phyloP scores from a whole-genome alignment of 1,140 invertebrate species.

The Brachionus koreanus region DNA sequence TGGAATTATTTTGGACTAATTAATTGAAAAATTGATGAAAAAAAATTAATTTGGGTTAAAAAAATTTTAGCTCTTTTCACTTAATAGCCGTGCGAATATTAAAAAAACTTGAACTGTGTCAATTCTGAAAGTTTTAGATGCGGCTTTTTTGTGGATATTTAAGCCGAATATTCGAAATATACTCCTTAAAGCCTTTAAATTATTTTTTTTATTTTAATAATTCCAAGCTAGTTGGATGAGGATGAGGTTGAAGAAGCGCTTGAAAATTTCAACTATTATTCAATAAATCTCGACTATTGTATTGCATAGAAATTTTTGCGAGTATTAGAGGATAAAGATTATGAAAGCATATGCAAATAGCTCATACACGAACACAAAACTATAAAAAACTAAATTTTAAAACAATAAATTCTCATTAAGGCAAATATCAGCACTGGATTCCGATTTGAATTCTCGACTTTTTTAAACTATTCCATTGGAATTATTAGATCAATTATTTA shows the following conservation, averaged over 20 bases:
- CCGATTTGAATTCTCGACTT: background rate
- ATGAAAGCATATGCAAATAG: constrained; percentile 6
- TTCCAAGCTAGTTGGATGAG: background rate
- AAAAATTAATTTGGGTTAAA: background rate
- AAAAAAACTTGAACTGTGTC: background rate
- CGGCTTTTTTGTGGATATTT: background rate
- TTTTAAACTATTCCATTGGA: background rate
- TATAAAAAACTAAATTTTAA: too few species aligned
- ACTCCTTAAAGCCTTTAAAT: background rate
- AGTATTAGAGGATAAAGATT: constrained; percentile 20
- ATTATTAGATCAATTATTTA: background rate
- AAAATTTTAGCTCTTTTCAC: background rate
- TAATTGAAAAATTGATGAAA: background rate
- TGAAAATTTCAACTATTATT: background rate
- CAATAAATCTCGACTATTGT: background rate
- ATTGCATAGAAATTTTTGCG: background rate
- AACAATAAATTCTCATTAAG: background rate
- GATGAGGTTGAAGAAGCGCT: background rate
- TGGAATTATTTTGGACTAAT: background rate
- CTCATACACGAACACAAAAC: background rate
- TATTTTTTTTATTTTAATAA: background rate
- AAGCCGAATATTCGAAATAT: constrained; percentile 14
- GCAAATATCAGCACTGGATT: background rate
- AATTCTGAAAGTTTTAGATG: background rate
- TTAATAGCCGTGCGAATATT: background rate